Evolutionary conservation across 2,113 vertebrate species (phyloP).

Genomic region (Vireo altiloquus): DNA sequence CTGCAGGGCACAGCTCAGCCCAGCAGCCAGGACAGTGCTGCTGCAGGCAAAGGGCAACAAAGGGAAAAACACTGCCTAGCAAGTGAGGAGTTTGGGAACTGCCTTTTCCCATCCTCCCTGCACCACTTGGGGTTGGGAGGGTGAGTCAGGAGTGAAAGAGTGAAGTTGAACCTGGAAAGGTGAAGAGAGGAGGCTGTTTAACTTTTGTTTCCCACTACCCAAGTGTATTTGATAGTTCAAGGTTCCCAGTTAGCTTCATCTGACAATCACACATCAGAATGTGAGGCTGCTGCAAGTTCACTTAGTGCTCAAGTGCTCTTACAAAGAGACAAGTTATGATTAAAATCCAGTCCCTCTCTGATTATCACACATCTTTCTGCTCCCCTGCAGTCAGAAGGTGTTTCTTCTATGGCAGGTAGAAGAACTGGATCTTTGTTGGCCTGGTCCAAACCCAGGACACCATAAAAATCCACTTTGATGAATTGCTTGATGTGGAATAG

Average conservation of each 20-base stretch:
- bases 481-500: neutral
- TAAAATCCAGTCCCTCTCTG: neutral
- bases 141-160: fast-evolving
- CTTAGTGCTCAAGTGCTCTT: neutral
- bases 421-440: neutral
- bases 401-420: neutral
- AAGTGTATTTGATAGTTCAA: neutral
- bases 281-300: neutral
- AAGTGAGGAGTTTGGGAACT: neutral
- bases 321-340: neutral
- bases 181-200: neutral
- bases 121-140: fast-evolving
- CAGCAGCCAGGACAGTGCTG: neutral
- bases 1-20: neutral
- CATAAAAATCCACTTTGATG: neutral
- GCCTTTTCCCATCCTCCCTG: neutral
- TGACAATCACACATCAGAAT: neutral
- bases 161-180: neutral
- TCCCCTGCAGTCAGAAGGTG: neutral
- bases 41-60: neutral
- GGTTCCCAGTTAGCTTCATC: neutral
- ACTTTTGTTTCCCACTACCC: neutral
- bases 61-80: neutral
- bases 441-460: neutral
- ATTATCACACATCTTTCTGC: neutral